These are phyloP conservation scores for Anas platyrhynchos DNA, from an alignment of 2,113 vertebrate genomes.

Conservation along the genomic window DNA sequence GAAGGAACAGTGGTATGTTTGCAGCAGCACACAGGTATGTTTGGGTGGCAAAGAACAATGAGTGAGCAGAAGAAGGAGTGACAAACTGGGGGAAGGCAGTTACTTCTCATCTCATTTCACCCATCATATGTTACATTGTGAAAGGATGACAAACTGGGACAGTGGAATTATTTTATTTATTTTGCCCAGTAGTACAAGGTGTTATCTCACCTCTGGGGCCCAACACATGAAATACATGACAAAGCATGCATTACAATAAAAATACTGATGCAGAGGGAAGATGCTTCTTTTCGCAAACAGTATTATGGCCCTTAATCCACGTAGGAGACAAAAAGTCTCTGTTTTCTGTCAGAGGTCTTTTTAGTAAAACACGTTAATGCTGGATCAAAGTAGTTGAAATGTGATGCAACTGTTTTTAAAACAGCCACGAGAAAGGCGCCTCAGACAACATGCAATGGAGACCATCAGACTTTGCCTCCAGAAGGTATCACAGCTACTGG, in stretches of 20 bases:
- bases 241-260: neutral
- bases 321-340: neutral
- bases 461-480: neutral
- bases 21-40: neutral
- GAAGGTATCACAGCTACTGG: neutral
- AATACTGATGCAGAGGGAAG: neutral
- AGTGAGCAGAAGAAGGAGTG: fast-evolving
- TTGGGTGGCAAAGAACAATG: neutral
- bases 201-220: neutral
- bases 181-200: neutral
- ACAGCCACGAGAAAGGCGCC: neutral
- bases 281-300: neutral
- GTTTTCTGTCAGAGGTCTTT: neutral
- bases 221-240: neutral
- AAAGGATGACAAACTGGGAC: neutral
- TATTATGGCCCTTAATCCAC: neutral
- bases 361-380: neutral
- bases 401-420: neutral
- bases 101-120: neutral
- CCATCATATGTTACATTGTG: fast-evolving
- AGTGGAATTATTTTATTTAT: neutral
- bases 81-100: neutral
- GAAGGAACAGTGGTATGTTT: neutral
- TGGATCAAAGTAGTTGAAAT: neutral
- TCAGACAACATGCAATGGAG: neutral